Conservation (phyloP, 1,140 invertebrate species). For the Caenorhabditis inopinata region DNA sequence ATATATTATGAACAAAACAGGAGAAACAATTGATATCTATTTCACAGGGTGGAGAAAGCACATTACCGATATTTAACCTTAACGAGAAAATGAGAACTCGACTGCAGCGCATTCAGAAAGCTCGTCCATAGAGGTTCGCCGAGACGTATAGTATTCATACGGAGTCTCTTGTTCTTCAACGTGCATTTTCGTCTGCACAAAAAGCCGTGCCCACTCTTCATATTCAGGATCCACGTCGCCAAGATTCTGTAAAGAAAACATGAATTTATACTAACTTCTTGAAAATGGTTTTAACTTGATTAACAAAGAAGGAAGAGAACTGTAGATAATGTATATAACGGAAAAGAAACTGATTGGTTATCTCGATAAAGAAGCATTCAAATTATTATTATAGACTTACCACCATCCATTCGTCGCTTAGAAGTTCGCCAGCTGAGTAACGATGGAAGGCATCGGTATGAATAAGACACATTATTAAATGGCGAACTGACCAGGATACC, state of each 20-base stretch:
- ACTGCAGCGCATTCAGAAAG: conserved; percentile 37
- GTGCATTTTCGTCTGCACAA: conserved; percentile 31
- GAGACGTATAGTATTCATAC: conserved; percentile 47
- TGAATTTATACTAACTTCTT: neutral
- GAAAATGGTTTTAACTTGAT: neutral
- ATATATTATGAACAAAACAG: neutral
- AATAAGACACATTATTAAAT: conserved; percentile 45
- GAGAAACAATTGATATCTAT: conserved; percentile 26
- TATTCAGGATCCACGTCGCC: conserved; percentile 36
- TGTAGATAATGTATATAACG: no score
- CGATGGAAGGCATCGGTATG: conserved; percentile 38
- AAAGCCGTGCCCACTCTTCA: conserved; percentile 47
- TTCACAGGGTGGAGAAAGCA: neutral
- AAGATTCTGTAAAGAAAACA: conserved; percentile 28
- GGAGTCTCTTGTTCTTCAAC: conserved; percentile 45
- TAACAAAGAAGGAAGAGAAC: no score
- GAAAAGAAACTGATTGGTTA: no score
- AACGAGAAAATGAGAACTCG: neutral
- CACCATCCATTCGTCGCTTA: conserved; percentile 41
- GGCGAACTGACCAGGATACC: conserved; percentile 42
- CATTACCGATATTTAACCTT: neutral
- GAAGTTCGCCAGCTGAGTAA: conserved; percentile 34
- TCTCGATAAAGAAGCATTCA: no score
- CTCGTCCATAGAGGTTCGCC: conserved; percentile 48
- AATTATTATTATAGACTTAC: conserved; percentile 18